Base-by-base conservation (phyloP, 1,140 invertebrate genomes). In the Anoplolepis gracilipes region DNA sequence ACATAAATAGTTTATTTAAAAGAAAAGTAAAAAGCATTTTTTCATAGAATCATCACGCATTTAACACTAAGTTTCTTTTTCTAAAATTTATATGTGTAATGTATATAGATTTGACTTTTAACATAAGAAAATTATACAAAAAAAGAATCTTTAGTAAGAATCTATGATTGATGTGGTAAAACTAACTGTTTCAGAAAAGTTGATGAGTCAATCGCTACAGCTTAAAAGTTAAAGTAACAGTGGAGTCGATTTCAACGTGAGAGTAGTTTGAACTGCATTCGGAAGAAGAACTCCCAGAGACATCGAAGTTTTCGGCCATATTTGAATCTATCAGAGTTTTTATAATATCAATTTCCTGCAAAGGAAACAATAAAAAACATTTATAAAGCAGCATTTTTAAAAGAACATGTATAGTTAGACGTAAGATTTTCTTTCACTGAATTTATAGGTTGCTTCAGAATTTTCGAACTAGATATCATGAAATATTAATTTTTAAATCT, bases 321-420 rank as follows among this genome's bases (percentile, higher is more conserved):
- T 77, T 82, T 5, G 91, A 89, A 3, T 77, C 85, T 49, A 94
- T 86, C 59, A 94, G 28, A n/a, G 90, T 85, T 22, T 90, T 64
- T 30, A 89, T 91, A 16, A 94, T 77, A 57, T 93, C 91, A 39
- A 93, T 87, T 5, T 90, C 77, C 92, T 93, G n/a, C 22, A 11
- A 70, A 49, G 16, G 1, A 49, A 49, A 49, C 28, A 49, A 61
- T 30, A 73, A 30, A 53, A 13, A 75, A 6, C 1, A 55, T 73
- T 33, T 36, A 75, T 36, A 76, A 39, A 49, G 46, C 46, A 4
- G 5, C 25, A 49, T 49, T 70, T 57, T 36, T 16, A 13, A 55
- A 72, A 8, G 22, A 55, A 16, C 1, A 73, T 0, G 7, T 16
- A 5, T 75, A 16, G 6, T 33, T n/a, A n/a, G 28, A 61, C 16